These are phyloP conservation scores for Eledona agricola DNA, from an alignment of 2,888 invertebrate species.

Conservation along the genomic window DNA sequence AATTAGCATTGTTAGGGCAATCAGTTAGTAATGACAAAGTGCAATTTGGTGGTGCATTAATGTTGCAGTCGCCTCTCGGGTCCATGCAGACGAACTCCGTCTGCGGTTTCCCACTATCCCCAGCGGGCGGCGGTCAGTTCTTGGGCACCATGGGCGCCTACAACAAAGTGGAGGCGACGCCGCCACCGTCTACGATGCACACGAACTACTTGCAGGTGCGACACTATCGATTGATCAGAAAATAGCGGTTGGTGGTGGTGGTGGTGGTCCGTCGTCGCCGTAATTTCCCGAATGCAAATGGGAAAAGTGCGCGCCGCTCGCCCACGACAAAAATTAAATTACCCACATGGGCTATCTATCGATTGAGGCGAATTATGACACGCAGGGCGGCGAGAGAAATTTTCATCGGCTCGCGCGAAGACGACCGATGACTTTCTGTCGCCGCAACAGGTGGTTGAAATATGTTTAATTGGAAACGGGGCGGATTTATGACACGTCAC, in stretches of 20 bases:
- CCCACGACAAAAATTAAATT: conserved; percentile 8
- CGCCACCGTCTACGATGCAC: conserved; percentile 48
- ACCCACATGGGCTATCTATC: too few species aligned
- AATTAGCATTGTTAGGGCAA: too few species aligned
- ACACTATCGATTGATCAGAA: conserved; percentile 33
- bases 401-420: conserved; percentile 2
- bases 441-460: conserved; percentile 39
- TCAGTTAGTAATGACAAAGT: too few species aligned
- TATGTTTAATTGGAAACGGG: conserved; percentile 38
- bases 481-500: conserved; percentile 15
- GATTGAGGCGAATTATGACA: too few species aligned
- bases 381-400: too few species aligned
- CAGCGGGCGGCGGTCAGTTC: conserved; percentile 50
- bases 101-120: conserved; percentile 53
- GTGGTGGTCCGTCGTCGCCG: too few species aligned
- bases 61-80: conserved; percentile 51
- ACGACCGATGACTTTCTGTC: conserved; percentile 26
- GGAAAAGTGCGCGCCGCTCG: conserved; percentile 16
- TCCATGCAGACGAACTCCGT: conserved; percentile 51
- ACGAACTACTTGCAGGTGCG: conserved; percentile 54
- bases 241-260: conserved; percentile 15
- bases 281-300: conserved; percentile 30
- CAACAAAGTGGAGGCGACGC: conserved; percentile 52
- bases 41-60: conserved; percentile 18
- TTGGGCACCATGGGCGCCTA: conserved; percentile 52